Evolutionary conservation across 2,888 invertebrate genomes (phyloP).

Genomic region (Therioaphis trifolii): DNA sequence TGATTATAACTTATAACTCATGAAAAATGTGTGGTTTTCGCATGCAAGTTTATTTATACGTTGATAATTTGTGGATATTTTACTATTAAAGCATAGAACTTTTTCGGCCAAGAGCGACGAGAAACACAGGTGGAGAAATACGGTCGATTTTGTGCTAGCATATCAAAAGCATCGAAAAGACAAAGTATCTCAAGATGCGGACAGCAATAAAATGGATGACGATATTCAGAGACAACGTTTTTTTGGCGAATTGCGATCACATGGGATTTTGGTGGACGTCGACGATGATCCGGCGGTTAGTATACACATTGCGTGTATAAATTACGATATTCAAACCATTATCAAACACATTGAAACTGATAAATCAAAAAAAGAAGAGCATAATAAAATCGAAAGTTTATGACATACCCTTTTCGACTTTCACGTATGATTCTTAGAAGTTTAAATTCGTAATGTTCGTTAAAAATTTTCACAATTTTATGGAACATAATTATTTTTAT

Average conservation of each 20-base stretch:
- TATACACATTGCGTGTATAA: background rate
- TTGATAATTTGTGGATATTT: background rate
- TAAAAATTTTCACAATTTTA: no score
- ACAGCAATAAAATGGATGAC: background rate
- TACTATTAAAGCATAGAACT: background rate
- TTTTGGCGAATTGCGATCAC: constrained; percentile 13
- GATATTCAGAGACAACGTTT: constrained; percentile 21
- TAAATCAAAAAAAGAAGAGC: background rate
- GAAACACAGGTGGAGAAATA: background rate
- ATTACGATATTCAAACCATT: background rate
- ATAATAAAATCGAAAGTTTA: background rate
- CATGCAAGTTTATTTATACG: background rate
- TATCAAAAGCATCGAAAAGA: constrained; percentile 4
- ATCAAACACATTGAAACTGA: no score
- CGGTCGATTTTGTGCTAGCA: constrained; percentile 45
- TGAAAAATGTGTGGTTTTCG: background rate
- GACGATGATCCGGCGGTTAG: constrained; percentile 51
- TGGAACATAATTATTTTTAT: background rate
- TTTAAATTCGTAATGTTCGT: background rate
- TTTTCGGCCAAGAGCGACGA: background rate
- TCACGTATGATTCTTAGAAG: background rate
- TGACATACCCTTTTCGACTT: background rate
- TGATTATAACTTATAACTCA: background rate
- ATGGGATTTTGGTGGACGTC: constrained; percentile 26
- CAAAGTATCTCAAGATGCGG: background rate